Evolutionary conservation across 2,797 vertebrate genomes (phyloP).

Genomic region (Pangasius mekongensis): DNA sequence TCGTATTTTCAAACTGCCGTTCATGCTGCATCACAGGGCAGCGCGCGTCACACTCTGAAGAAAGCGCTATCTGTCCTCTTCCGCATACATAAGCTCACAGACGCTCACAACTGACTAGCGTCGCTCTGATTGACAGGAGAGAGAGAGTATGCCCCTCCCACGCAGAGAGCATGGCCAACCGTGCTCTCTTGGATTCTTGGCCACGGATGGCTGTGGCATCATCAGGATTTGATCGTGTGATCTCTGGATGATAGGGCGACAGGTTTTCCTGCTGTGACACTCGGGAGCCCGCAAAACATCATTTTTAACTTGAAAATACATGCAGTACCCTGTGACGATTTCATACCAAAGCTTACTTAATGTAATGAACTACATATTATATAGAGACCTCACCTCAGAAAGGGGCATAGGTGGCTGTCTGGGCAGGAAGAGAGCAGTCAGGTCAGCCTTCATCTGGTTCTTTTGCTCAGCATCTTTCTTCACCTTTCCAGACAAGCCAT

Average conservation of each 20-base stretch:
- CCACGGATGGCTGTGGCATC: not conserved
- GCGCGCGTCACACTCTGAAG: not conserved
- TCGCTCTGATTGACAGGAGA: not conserved
- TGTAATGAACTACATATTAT: not conserved
- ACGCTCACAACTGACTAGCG: not conserved
- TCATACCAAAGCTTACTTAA: not conserved
- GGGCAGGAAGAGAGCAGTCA: constrained; percentile 93
- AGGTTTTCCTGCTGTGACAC: too few species aligned
- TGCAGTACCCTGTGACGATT: not conserved
- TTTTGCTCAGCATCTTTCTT: constrained; percentile 91
- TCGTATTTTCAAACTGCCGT: not conserved
- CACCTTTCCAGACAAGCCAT: constrained; percentile 86
- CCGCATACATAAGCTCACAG: not conserved
- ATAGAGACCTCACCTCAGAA: constrained; percentile 67
- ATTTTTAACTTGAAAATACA: not conserved
- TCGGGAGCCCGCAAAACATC: not conserved
- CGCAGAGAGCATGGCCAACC: not conserved
- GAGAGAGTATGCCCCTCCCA: not conserved
- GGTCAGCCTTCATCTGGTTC: constrained; percentile 96
- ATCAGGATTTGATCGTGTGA: not conserved
- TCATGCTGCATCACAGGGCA: not conserved
- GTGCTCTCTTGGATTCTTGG: not conserved
- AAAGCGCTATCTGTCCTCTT: not conserved
- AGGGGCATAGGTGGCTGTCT: constrained; percentile 92
- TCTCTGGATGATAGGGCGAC: not conserved